Percentiles rank a stretch among this genome's conserved stretches.
phyloP scores from a whole-genome alignment of 2,888 invertebrate genomes.

The Callimorpha dominula region DNA sequence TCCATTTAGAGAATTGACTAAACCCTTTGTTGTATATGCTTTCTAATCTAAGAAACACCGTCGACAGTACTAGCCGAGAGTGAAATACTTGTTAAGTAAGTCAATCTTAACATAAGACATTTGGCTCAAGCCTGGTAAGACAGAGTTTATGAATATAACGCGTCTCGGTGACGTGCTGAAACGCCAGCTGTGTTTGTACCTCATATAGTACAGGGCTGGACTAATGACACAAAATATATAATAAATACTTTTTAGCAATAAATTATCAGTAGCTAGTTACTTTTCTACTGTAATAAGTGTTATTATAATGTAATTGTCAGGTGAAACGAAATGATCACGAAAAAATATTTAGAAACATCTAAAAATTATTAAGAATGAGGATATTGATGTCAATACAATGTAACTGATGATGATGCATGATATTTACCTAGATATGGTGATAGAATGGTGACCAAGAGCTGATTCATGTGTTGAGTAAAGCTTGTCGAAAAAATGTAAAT shows the following conservation, averaged over 20 bases:
- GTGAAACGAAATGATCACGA: no score
- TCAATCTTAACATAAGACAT: constrained; percentile 10
- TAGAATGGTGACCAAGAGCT: no score
- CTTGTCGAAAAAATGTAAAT: no score
- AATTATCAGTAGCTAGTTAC: not conserved
- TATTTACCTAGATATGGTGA: no score
- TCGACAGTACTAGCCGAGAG: not conserved
- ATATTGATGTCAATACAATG: no score
- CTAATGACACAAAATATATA: not conserved
- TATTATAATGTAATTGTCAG: not conserved
- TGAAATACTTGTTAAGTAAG: not conserved
- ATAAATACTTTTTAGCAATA: not conserved
- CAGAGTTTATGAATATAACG: constrained; percentile 22
- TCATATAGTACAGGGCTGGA: constrained; percentile 13
- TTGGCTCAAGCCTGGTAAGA: constrained; percentile 4
- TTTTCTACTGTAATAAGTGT: not conserved
- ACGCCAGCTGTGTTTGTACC: constrained; percentile 18
- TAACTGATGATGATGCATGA: no score
- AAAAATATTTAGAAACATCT: no score
- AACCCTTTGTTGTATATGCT: no score
- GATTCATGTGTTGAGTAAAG: no score
- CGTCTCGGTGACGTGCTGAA: constrained; percentile 15
- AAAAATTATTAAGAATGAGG: no score
- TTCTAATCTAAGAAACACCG: not conserved
- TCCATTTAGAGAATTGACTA: no score